phyloP scores from a whole-genome alignment of 2,888 invertebrate genomes.

The Acleris literana region DNA sequence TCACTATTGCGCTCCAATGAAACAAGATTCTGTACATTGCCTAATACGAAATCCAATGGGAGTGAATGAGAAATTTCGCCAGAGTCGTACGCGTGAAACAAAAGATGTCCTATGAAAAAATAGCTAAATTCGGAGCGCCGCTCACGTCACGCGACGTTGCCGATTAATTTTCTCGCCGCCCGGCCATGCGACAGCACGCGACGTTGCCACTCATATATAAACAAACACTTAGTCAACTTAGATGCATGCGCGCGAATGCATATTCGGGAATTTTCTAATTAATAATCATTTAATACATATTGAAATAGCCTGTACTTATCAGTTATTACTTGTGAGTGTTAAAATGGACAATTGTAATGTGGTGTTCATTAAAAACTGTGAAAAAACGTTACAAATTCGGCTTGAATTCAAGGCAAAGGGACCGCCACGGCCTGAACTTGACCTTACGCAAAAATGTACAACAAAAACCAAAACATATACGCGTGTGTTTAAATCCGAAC shows the following conservation, averaged over 20 bases:
- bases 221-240: slow-evolving; percentile 1
- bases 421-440: too few species aligned
- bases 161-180: too few species aligned
- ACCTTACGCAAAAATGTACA: too few species aligned
- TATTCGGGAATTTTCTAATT: background rate
- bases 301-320: background rate
- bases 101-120: too few species aligned
- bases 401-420: too few species aligned
- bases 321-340: slow-evolving; percentile 1
- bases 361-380: background rate
- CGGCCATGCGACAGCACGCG: background rate
- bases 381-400: background rate
- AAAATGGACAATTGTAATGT: background rate
- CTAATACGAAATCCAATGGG: too few species aligned
- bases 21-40: too few species aligned
- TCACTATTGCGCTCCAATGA: too few species aligned
- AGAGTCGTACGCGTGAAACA: too few species aligned
- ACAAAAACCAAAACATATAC: background rate
- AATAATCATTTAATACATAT: background rate
- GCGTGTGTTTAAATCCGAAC: background rate
- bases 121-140: too few species aligned
- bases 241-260: background rate
- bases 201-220: background rate
- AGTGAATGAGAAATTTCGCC: too few species aligned
- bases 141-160: too few species aligned